Evolutionary conservation across 1,140 invertebrate species (phyloP).

Genomic region (Laodelphax striatellus): DNA sequence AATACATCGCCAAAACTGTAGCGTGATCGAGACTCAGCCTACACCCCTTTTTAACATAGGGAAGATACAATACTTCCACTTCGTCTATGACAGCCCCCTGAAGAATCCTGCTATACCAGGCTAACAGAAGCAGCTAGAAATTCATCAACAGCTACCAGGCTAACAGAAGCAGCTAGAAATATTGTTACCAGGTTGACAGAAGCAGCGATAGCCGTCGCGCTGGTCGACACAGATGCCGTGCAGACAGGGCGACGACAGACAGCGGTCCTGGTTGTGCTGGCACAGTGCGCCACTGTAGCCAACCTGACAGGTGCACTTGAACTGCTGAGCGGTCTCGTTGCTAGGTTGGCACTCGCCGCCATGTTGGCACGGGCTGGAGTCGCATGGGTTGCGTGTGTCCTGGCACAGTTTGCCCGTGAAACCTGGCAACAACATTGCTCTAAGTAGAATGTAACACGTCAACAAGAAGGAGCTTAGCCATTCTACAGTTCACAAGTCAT

Average conservation of each 20-base stretch:
- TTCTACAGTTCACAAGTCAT: too few species aligned
- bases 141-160: too few species aligned
- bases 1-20: too few species aligned
- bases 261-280: constrained; percentile 36
- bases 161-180: not conserved
- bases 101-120: too few species aligned
- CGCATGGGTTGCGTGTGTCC: constrained; percentile 85
- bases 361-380: constrained; percentile 91
- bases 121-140: too few species aligned
- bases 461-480: too few species aligned
- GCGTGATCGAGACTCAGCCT: too few species aligned
- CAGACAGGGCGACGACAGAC: constrained; percentile 33
- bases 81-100: too few species aligned
- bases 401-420: constrained; percentile 77
- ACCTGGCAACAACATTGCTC: constrained; percentile 27
- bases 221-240: constrained; percentile 37
- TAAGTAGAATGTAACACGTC: too few species aligned
- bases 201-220: constrained; percentile 33
- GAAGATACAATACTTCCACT: too few species aligned
- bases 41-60: too few species aligned
- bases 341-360: constrained; percentile 64
- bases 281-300: constrained; percentile 53
- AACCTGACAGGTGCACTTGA: constrained; percentile 72
- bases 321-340: constrained; percentile 73
- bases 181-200: constrained; percentile 31